These are phyloP conservation scores for Scomber colias DNA, from an alignment of 2,113 vertebrate genomes.

Conservation along the genomic window DNA sequence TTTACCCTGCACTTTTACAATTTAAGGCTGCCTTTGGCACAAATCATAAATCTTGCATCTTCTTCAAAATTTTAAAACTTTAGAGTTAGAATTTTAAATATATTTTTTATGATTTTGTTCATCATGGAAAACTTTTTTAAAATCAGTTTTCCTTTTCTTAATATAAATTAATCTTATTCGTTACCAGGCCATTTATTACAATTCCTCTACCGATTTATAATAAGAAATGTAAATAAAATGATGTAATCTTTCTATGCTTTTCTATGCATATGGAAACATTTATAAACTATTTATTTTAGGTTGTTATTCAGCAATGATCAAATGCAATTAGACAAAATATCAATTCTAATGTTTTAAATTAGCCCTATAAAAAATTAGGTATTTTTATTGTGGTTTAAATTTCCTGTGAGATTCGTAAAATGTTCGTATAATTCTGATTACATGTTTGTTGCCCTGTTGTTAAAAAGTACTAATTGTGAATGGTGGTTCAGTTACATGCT, in stretches of 20 bases:
- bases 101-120: neutral
- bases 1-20: neutral
- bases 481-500: neutral
- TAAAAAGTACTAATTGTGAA: slow-evolving; percentile 4
- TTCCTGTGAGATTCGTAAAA: neutral
- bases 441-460: too few relatives aligned
- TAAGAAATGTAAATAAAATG: slow-evolving; percentile 3
- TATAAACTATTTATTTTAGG: neutral
- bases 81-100: neutral
- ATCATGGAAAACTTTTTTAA: neutral
- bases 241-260: neutral
- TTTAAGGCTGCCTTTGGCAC: neutral
- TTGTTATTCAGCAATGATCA: neutral
- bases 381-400: neutral
- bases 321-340: neutral
- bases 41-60: neutral
- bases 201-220: neutral
- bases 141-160: neutral
- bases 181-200: neutral
- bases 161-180: neutral
- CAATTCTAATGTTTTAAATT: slow-evolving; percentile 7
- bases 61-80: neutral
- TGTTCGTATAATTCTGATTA: too few relatives aligned
- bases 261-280: neutral
- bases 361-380: neutral